Percentiles rank a stretch among this genome's conserved stretches.
These are phyloP conservation scores for Cavia porcellus DNA, from an alignment of 2,113 vertebrate species.

Conservation along the genomic window DNA sequence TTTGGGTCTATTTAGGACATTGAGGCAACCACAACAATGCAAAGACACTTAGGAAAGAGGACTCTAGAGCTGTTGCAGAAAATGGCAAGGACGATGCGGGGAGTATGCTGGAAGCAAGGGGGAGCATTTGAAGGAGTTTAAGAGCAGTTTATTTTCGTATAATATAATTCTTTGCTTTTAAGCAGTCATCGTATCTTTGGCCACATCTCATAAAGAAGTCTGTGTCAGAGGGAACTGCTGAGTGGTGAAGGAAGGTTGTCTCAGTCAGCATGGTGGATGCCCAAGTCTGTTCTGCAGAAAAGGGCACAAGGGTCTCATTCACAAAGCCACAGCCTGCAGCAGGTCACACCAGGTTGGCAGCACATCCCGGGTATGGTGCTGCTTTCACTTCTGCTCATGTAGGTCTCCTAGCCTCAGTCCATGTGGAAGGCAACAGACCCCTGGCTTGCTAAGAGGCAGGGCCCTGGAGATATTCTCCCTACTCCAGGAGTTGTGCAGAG, in stretches of 20 bases:
- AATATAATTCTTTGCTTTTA: not conserved
- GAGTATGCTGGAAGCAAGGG: not conserved
- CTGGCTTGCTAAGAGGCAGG: not conserved
- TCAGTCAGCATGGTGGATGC: not conserved
- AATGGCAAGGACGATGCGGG: not conserved
- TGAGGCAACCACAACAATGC: not conserved
- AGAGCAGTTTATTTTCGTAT: not conserved
- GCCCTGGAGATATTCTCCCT: not conserved
- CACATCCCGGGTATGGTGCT: not conserved
- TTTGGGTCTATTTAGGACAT: not conserved
- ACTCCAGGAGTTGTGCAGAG: too few relatives aligned
- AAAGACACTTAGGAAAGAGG: not conserved
- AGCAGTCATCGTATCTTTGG: not conserved
- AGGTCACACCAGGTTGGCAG: not conserved
- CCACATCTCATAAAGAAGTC: not conserved
- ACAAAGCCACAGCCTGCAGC: not conserved
- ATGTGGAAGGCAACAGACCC: not conserved
- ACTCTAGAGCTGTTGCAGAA: not conserved
- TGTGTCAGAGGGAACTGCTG: not conserved
- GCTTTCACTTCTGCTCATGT: not conserved
- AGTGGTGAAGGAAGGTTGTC: not conserved
- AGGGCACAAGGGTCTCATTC: not conserved
- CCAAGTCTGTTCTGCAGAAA: not conserved
- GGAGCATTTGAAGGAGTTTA: not conserved
- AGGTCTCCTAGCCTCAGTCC: not conserved